Conservation (phyloP, 1,140 invertebrate species). For the Holcopasites calliopsidis region DNA sequence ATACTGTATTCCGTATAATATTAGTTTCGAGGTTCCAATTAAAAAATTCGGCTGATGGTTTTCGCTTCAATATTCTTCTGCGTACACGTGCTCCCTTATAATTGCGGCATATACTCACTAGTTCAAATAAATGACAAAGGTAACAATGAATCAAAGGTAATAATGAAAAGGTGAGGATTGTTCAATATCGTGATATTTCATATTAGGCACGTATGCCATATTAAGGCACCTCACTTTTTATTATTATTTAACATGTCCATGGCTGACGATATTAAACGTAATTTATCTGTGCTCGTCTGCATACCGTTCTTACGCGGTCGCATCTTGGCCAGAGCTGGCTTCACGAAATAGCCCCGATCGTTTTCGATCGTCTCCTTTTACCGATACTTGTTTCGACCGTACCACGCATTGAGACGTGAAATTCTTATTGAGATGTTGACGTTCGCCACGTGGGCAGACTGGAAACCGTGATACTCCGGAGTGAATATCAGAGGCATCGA, state of each 20-base stretch:
- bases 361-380: conserved; percentile 24
- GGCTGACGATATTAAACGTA: conserved; percentile 59
- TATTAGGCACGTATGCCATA: too few relatives aligned
- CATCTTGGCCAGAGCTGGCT: conserved; percentile 7
- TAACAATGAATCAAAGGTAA: too few relatives aligned
- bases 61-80: too few relatives aligned
- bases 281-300: conserved; percentile 65
- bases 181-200: too few relatives aligned
- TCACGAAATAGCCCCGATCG: neutral
- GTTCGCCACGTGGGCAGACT: conserved; percentile 7
- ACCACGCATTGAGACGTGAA: neutral
- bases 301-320: conserved; percentile 32
- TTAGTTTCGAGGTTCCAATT: too few relatives aligned
- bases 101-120: too few relatives aligned
- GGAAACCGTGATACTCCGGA: neutral
- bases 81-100: too few relatives aligned
- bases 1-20: too few relatives aligned
- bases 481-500: neutral
- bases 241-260: conserved; percentile 71
- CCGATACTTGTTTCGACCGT: neutral
- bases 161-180: too few relatives aligned
- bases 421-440: conserved; percentile 24
- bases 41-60: too few relatives aligned
- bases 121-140: too few relatives aligned
- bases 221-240: too few relatives aligned